A percentile compares a stretch with the other conserved stretches of the same genome.
phyloP scores from a whole-genome alignment of 2,797 vertebrate species.

The Lagodon rhomboides region DNA sequence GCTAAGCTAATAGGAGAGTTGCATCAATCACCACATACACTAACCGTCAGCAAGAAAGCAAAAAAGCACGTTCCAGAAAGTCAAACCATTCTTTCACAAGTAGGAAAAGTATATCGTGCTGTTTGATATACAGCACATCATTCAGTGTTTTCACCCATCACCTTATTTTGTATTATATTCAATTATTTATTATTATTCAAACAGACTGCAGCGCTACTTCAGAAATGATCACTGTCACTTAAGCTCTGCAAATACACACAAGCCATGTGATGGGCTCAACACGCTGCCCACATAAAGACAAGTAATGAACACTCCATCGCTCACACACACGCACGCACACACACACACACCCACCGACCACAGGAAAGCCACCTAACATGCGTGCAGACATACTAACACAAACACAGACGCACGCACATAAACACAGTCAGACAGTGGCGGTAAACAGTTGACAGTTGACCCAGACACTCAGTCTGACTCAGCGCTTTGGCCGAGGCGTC shows the following conservation, averaged over 20 bases:
- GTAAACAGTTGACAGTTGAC: conserved; percentile 60
- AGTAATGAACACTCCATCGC: conserved; percentile 34
- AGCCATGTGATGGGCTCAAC: background rate
- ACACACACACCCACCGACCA: conserved; percentile 21
- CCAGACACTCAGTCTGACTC: conserved; percentile 58
- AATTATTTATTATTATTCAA: too few relatives aligned
- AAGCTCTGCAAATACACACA: conserved; percentile 22
- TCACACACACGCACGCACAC: conserved; percentile 19
- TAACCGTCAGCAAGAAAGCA: background rate
- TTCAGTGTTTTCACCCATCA: background rate
- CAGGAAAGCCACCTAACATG: conserved; percentile 48
- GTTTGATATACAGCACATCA: background rate
- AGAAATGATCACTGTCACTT: background rate
- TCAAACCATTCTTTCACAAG: background rate
- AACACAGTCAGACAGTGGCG: conserved; percentile 56
- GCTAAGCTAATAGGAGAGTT: too few relatives aligned
- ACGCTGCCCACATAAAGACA: conserved; percentile 32
- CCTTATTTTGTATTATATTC: background rate
- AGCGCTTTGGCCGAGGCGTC: conserved; percentile 24
- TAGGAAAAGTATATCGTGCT: background rate
- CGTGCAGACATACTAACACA: conserved; percentile 46
- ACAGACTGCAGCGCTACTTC: background rate
- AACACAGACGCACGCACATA: conserved; percentile 57
- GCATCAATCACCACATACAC: too few relatives aligned
- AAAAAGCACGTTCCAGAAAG: background rate